Evolutionary conservation across 2,888 invertebrate species (phyloP), one percentile per base, ranked within the genome.

Genomic region (Galerucella nymphaeae): DNA sequence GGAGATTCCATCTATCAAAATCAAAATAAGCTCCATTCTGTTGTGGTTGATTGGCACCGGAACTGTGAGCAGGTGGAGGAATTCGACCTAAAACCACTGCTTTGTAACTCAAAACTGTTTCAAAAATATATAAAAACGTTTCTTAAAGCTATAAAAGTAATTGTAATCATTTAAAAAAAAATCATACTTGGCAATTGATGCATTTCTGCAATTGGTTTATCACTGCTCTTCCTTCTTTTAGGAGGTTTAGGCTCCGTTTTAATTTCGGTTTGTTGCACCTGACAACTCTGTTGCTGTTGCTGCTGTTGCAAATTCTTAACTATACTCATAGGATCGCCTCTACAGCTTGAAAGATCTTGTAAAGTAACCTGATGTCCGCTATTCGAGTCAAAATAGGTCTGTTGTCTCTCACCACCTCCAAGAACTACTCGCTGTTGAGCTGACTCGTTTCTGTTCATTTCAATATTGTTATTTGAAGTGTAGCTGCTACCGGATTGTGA

Each of bases 1-100:
- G 92, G 69, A 93, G 87, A 85, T 93, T 94, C 94, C 94, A 95
- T 79, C 94, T 88, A 81, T 93, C 94, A 81, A 94, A 93, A 85
- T 95, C 94, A 81, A 93, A 93, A 83, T 93, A 94, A 67, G 91
- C 91, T 10, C 83, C 83, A 66, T 83, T 83, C 66, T 83, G 82
- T 67, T 85, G 84, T 38, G 83, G 85, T 64, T 87, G 78, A 67
- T 81, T 79, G 30, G 79, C 75, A 30, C 78, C 78, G 6, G 90
- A 89, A 66, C 92, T 91, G 82, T 91, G 92, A 83, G 93, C 93
- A 5, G 93, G 93, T 18, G 93, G 93, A 9, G 93, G 93, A 78
- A 93, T 90, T 82, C 93, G 88, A 80, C 88, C 90, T 65, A 72
- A 66, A 73, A 78, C 20, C 30, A 68, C 59, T 57, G 16, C 14